These are phyloP conservation scores for Oncopodura yosiiana DNA, from an alignment of 1,140 invertebrate species.

Conservation along the genomic window DNA sequence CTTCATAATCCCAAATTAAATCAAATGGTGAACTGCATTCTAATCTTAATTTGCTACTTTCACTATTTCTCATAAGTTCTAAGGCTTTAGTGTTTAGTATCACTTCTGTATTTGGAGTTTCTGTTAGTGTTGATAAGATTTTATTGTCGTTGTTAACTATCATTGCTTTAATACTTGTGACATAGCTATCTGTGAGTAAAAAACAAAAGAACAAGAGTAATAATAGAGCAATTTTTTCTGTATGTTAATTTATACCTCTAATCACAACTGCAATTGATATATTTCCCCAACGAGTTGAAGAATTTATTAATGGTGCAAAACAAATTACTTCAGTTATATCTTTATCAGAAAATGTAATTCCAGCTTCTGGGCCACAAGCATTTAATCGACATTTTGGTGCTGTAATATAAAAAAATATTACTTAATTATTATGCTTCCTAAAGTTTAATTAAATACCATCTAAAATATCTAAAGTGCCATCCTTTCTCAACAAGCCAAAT, in stretches of 20 bases:
- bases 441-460: not conserved
- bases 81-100: too few species aligned
- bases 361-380: not conserved
- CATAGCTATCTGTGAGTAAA: not conserved
- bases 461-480: slow-evolving; percentile 4
- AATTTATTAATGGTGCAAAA: slow-evolving; percentile 7
- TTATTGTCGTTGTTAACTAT: not conserved
- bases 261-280: not conserved
- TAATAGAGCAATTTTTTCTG: not conserved
- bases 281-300: slow-evolving; percentile 6
- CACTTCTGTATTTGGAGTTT: slow-evolving; percentile 6
- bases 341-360: slow-evolving; percentile 2
- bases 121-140: not conserved
- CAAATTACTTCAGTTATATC: not conserved
- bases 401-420: slow-evolving; percentile 1
- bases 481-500: not conserved
- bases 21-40: slow-evolving; percentile 3
- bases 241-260: not conserved
- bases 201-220: not conserved
- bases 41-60: not conserved
- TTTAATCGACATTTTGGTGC: not conserved
- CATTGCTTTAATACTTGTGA: not conserved
- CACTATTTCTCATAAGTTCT: slow-evolving; percentile 7
- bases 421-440: too few species aligned
- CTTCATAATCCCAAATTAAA: not conserved